Evolutionary conservation across 2,113 vertebrate species (phyloP), one percentile per base, ranked within the genome.

Genomic region (Myocastor coypus): DNA sequence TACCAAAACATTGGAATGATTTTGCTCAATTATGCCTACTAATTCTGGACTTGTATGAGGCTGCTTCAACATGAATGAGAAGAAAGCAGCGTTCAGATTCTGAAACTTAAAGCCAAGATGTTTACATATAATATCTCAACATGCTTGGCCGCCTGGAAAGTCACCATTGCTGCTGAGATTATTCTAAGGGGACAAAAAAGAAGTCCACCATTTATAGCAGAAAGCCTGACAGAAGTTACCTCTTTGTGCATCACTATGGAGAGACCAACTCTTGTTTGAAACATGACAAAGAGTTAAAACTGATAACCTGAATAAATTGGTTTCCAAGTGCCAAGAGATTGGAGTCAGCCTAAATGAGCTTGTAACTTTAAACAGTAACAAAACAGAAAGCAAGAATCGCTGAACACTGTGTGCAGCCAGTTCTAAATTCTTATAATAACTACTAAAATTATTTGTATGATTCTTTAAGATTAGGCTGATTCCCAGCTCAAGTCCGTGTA

Each of bases 251-350:
- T 98, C 98, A 98, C 99, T 99, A 95, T 99, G 99, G 99, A 99
- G 99, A 99, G 98, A 99, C 99, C 99, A 99, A 98, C 98, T 99
- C 98, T 99, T 99, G 98, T 99, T 99, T 98, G 99, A 99, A 98
- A 99, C 99, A 64, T 99, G 99, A 96, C 99, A 99, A 98, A 99
- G 99, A 98, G 99, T 99, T 98, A 99, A 99, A 98, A 98, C 98
- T 97, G 99, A 99, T 98, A 99, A 99, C 98, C 99, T 99, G 99
- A 99, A 98, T 99, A 98, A 99, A 98, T 99, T 99, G 98, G 98
- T 99, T 98, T 99, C 99, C 98, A 98, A 99, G 98, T 99, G 99
- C 98, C 99, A 99, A 99, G 99, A 99, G 98, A 98, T 99, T 98
- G 99, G 99, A 98, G 99, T 99, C 98, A 99, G 99, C 99, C 99